A percentile compares a stretch with the other conserved stretches of the same genome.
phyloP scores from a whole-genome alignment of 2,113 vertebrate species.

The Struthio camelus region DNA sequence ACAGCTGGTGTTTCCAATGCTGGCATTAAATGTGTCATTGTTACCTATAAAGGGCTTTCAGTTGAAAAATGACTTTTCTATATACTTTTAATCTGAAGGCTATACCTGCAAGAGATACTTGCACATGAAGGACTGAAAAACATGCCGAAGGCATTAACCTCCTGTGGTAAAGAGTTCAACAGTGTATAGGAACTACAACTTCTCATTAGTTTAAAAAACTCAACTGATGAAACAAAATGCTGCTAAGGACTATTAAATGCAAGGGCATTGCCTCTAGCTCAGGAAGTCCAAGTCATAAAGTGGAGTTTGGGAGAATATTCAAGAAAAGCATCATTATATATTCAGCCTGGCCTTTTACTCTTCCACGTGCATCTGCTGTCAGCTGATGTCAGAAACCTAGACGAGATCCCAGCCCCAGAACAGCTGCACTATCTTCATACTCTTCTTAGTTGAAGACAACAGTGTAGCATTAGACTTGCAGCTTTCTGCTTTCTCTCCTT shows the following conservation, averaged over 20 bases:
- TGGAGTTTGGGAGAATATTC: not conserved
- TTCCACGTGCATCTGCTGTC: too few relatives aligned
- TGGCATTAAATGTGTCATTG: not conserved
- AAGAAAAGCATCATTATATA: accelerated
- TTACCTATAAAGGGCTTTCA: not conserved
- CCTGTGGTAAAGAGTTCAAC: not conserved
- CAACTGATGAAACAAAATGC: not conserved
- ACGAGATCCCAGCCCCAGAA: not conserved
- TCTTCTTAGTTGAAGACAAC: not conserved
- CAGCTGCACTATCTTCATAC: accelerated
- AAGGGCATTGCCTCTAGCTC: not conserved
- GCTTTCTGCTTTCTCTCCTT: not conserved
- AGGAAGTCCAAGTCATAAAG: not conserved
- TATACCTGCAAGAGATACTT: accelerated
- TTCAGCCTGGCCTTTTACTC: not conserved
- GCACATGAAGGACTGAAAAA: not conserved
- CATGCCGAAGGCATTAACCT: not conserved
- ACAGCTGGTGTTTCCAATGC: not conserved
- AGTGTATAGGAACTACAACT: not conserved
- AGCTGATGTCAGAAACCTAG: not conserved
- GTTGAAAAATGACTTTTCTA: not conserved
- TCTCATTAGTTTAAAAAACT: not conserved
- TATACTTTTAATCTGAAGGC: not conserved
- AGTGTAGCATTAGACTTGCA: accelerated
- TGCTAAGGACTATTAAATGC: too few relatives aligned